Conservation (phyloP, 2,797 vertebrate genomes). For the Intellagama lesueurii region DNA sequence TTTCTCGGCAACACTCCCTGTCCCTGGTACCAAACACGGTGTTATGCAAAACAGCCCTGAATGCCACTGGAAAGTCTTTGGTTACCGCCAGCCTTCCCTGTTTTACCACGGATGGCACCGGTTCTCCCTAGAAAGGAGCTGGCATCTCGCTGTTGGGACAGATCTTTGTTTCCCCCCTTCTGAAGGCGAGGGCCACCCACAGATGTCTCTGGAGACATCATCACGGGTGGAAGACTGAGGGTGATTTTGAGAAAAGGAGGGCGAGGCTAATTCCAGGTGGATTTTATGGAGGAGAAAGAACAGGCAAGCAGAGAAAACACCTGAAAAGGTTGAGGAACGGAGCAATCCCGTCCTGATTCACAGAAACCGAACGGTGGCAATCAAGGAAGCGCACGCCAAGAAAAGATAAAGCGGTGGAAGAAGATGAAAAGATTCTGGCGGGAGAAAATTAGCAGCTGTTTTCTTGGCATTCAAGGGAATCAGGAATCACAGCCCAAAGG, state of each 20-base stretch:
- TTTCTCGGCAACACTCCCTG: constrained; percentile 51
- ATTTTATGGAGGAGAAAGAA: not conserved
- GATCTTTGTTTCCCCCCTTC: not conserved
- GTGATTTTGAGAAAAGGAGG: too few relatives aligned
- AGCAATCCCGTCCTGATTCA: too few relatives aligned
- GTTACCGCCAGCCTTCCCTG: too few relatives aligned
- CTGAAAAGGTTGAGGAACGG: not conserved
- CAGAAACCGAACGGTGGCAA: not conserved
- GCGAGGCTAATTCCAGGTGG: not conserved
- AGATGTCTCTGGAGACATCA: not conserved
- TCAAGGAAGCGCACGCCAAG: accelerated
- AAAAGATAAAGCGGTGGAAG: constrained; percentile 17
- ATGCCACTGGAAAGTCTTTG: not conserved
- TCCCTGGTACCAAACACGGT: constrained; percentile 4
- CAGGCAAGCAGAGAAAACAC: not conserved
- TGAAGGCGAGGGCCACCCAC: not conserved
- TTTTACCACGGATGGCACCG: not conserved
- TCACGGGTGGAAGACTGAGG: too few relatives aligned
- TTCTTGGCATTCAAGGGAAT: too few relatives aligned
- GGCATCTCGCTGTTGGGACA: not conserved
- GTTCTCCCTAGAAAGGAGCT: not conserved
- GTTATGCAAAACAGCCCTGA: not conserved
- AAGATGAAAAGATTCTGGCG: constrained; percentile 1
- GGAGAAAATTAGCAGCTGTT: not conserved
- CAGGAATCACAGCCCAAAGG: not conserved